Evolutionary conservation across 1,140 invertebrate species (phyloP).

Genomic region (Drosophila arizonae): DNA sequence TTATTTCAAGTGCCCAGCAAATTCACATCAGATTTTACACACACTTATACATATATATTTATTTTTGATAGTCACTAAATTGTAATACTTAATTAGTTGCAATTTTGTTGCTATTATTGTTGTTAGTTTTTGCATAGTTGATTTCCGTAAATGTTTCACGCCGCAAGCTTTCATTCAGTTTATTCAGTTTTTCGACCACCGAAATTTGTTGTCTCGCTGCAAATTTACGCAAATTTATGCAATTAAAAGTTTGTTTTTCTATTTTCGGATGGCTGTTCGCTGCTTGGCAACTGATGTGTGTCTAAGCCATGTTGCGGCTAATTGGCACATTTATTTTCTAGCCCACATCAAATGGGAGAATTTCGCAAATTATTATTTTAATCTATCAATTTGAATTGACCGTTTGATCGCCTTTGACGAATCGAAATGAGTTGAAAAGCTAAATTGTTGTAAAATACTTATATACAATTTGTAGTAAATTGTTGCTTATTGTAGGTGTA

Average conservation of each 20-base stretch:
- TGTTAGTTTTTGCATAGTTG: slow-evolving; percentile 42
- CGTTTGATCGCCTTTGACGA: too few relatives aligned
- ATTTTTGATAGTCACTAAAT: background rate
- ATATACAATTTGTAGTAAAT: background rate
- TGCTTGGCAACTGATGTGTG: slow-evolving; percentile 1
- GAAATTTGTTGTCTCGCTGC: slow-evolving; percentile 28
- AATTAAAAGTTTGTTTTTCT: slow-evolving; percentile 61
- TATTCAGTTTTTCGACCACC: slow-evolving; percentile 2
- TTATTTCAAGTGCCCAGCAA: slow-evolving; percentile 55
- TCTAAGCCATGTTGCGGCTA: slow-evolving; percentile 42
- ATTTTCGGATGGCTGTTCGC: background rate
- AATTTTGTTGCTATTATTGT: slow-evolving; percentile 40
- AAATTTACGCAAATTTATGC: slow-evolving; percentile 64
- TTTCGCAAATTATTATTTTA: background rate
- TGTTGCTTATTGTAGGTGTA: background rate
- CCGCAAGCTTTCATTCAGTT: background rate
- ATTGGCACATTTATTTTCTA: slow-evolving; percentile 47
- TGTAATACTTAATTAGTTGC: slow-evolving; percentile 58
- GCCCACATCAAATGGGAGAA: slow-evolving; percentile 15
- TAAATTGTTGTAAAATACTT: too few relatives aligned
- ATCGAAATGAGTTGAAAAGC: background rate
- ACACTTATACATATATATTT: background rate
- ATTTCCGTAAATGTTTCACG: slow-evolving; percentile 10
- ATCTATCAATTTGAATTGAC: background rate
- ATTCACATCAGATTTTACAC: slow-evolving; percentile 53